These are phyloP conservation scores for Antheraea mylitta DNA, from an alignment of 1,140 invertebrate genomes.

Conservation along the genomic window DNA sequence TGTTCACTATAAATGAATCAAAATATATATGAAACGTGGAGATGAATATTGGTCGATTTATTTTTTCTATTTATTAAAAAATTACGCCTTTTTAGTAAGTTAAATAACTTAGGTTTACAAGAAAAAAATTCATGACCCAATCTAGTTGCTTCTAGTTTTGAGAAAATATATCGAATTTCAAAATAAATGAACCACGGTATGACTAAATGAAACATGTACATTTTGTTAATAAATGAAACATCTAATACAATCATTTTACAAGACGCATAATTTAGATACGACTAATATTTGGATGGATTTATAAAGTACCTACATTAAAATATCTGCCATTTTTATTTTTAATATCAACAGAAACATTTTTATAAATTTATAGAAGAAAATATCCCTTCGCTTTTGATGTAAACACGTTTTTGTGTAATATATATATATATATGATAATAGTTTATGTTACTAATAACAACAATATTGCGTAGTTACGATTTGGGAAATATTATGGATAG, in stretches of 20 bases:
- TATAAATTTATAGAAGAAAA: neutral
- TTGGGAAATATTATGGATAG: conserved; percentile 59
- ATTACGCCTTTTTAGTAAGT: too few species aligned
- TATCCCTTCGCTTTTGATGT: conserved; percentile 8
- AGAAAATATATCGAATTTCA: too few species aligned
- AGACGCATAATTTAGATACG: neutral
- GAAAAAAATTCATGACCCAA: neutral
- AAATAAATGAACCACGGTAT: neutral
- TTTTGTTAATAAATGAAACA: neutral
- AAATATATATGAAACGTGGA: neutral
- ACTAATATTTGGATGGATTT: neutral
- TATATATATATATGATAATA: neutral
- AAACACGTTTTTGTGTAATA: neutral
- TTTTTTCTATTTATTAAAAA: too few species aligned
- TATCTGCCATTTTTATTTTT: too few species aligned
- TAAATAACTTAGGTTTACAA: too few species aligned
- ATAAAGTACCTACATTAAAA: neutral
- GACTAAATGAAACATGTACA: neutral
- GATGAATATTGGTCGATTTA: neutral
- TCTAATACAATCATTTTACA: neutral
- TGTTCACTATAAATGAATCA: neutral
- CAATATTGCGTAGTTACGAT: neutral
- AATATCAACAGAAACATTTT: neutral
- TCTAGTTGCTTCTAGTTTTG: neutral
- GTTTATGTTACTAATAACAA: neutral